Conservation (phyloP, 2,797 vertebrate species). For the Pygocentrus nattereri region DNA sequence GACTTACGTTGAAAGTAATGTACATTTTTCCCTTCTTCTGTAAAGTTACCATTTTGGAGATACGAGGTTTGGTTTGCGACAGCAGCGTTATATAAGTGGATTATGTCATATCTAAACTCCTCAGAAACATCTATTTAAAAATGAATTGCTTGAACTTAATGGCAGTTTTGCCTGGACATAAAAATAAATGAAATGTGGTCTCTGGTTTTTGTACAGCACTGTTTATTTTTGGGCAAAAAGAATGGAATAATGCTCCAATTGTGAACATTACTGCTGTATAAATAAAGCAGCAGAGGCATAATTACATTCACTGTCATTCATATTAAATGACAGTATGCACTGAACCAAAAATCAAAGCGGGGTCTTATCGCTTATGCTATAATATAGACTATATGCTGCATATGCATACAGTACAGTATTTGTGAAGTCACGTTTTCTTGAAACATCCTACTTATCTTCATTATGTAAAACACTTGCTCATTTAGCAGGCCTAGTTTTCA, state of each 20-base stretch:
- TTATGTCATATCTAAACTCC: no score
- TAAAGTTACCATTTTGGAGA: no score
- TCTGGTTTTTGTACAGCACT: not conserved
- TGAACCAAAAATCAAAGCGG: not conserved
- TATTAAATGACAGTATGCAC: constrained; percentile 1
- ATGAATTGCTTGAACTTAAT: not conserved
- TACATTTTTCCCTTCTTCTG: no score
- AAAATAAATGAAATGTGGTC: not conserved
- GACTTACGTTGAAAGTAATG: no score
- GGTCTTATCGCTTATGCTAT: not conserved
- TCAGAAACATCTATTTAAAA: no score
- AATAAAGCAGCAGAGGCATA: not conserved
- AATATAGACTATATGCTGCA: constrained; percentile 5
- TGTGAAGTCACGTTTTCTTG: constrained; percentile 46
- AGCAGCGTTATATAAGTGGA: no score
- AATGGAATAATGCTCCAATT: not conserved
- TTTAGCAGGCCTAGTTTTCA: constrained; percentile 53
- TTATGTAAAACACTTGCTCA: constrained; percentile 50
- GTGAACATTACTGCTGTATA: not conserved
- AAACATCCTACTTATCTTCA: constrained; percentile 32
- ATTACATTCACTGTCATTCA: constrained; percentile 10
- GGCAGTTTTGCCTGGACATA: not conserved
- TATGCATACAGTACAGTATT: not conserved
- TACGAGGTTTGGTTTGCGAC: no score
- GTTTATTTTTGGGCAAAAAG: not conserved